Percentiles rank a stretch among this genome's conserved stretches.
Conservation (phyloP, 2,888 invertebrate species). For the Emmelina monodactyla region DNA sequence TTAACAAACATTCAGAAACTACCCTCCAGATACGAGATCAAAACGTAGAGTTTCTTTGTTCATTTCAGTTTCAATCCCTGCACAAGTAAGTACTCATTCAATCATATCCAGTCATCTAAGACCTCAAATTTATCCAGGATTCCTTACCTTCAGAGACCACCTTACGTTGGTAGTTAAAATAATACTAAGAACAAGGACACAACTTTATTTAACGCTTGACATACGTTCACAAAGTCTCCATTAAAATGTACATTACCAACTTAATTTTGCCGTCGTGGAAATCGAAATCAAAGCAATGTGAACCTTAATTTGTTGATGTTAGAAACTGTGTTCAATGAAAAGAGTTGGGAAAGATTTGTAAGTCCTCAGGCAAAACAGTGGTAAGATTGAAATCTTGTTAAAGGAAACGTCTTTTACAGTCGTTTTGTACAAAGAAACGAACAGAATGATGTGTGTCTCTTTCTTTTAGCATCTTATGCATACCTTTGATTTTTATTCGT, state of each 20-base stretch:
- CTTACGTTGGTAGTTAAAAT: conserved; percentile 29
- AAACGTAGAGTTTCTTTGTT: too few species aligned
- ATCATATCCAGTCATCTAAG: too few species aligned
- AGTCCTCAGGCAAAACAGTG: conserved; percentile 52
- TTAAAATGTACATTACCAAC: conserved; percentile 24
- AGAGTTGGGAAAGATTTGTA: conserved; percentile 20
- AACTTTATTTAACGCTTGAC: conserved; percentile 58
- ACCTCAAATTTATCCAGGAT: too few species aligned
- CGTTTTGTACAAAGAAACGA: too few species aligned
- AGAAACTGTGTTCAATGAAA: neutral
- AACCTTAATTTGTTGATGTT: conserved; percentile 13
- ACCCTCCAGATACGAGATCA: too few species aligned
- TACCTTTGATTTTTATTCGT: too few species aligned
- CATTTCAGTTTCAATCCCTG: too few species aligned
- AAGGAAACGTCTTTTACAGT: conserved; percentile 64
- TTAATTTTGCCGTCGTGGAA: conserved; percentile 9
- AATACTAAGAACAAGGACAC: conserved; percentile 43
- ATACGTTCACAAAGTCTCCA: conserved; percentile 51
- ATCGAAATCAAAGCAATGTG: conserved; percentile 9
- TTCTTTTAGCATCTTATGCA: too few species aligned
- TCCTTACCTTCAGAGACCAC: conserved; percentile 22
- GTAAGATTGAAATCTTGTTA: conserved; percentile 59
- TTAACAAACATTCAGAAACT: too few species aligned
- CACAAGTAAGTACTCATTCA: too few species aligned
- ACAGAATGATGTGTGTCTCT: too few species aligned